Conservation (phyloP, 2,888 invertebrate species). For the Nudaria mundana region DNA sequence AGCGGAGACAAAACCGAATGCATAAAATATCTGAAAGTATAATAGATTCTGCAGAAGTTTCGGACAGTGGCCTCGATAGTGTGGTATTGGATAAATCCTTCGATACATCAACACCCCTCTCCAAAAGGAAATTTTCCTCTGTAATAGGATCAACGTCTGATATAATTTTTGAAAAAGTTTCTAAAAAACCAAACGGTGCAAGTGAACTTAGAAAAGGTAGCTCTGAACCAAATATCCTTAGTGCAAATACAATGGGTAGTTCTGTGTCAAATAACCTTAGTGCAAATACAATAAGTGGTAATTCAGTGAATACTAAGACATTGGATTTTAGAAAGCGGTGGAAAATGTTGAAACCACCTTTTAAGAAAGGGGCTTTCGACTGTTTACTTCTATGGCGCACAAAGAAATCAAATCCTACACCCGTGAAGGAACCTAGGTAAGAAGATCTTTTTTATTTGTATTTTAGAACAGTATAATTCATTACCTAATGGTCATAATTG, state of each 20-base stretch:
- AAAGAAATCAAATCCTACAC: conserved; percentile 49
- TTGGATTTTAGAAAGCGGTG: conserved; percentile 61
- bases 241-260: conserved; percentile 42
- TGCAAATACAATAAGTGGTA: conserved; percentile 36
- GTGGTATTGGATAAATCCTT: conserved; percentile 53
- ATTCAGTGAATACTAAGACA: conserved; percentile 49
- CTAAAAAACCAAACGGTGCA: conserved; percentile 46
- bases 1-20: conserved; percentile 44
- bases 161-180: conserved; percentile 62
- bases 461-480: too few relatives aligned
- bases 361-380: conserved; percentile 68
- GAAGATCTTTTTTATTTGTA: conserved; percentile 34
- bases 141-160: conserved; percentile 55
- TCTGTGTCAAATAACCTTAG: conserved; percentile 68
- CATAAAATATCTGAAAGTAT: conserved; percentile 62
- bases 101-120: conserved; percentile 65
- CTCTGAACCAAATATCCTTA: conserved; percentile 68
- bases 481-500: too few relatives aligned
- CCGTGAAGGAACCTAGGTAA: conserved; percentile 54
- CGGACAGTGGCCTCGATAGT: conserved; percentile 61
- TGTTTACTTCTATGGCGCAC: conserved; percentile 70
- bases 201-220: conserved; percentile 60
- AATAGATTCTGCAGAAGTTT: conserved; percentile 43
- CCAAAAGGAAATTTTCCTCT: conserved; percentile 60
- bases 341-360: conserved; percentile 62